A percentile compares a stretch with the other conserved stretches of the same genome.
phyloP scores from a whole-genome alignment of 2,888 invertebrate species.

The Rotaria sp. region DNA sequence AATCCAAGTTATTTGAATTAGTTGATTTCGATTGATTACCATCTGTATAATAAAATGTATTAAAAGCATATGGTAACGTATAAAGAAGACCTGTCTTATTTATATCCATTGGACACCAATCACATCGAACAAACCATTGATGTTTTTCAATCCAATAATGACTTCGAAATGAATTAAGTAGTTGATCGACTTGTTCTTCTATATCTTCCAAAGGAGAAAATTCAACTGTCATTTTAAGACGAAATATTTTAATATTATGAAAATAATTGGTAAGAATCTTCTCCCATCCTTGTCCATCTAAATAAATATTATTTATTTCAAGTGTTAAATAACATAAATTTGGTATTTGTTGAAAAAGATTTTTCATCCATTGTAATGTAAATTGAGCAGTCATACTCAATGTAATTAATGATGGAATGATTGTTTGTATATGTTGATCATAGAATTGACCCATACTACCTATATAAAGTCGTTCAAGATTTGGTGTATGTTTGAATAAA shows the following conservation, averaged over 20 bases:
- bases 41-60: neutral
- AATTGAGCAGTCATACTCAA: too few relatives aligned
- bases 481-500: too few relatives aligned
- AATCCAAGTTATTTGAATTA: neutral
- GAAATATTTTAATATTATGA: neutral
- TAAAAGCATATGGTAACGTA: neutral
- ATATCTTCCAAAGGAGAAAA: neutral
- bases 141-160: neutral
- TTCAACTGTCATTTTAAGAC: neutral
- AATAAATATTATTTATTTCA: neutral
- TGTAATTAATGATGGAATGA: too few relatives aligned
- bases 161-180: neutral
- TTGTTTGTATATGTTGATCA: too few relatives aligned
- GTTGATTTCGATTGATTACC: neutral
- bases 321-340: neutral
- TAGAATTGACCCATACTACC: too few relatives aligned
- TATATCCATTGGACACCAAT: neutral
- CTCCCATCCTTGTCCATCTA: neutral
- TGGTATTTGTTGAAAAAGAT: too few relatives aligned
- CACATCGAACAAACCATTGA: neutral
- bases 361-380: too few relatives aligned
- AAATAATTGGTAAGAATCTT: neutral
- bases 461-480: too few relatives aligned
- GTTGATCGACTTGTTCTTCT: neutral
- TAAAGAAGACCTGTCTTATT: neutral